phyloP scores from a whole-genome alignment of 2,888 invertebrate species.

The Apantesis nais region DNA sequence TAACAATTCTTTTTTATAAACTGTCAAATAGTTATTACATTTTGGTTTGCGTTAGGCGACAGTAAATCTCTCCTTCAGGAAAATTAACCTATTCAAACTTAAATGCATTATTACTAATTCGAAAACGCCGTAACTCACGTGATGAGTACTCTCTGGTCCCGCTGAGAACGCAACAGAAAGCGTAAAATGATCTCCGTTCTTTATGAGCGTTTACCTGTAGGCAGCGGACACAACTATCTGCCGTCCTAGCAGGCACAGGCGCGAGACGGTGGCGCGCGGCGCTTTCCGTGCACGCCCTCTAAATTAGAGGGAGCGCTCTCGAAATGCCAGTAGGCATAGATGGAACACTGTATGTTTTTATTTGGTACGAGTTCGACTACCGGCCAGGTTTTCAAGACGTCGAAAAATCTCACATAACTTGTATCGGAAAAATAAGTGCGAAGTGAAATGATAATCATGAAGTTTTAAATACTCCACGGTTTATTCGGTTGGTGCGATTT shows the following conservation, averaged over 20 bases:
- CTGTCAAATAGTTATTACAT: neutral
- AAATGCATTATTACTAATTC: too few relatives aligned
- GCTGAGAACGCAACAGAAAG: too few relatives aligned
- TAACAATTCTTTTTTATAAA: neutral
- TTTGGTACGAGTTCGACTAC: neutral
- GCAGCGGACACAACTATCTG: too few relatives aligned
- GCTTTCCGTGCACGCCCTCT: neutral
- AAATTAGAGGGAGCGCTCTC: neutral
- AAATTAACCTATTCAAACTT: neutral
- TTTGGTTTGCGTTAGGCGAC: neutral
- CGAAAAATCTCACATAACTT: neutral
- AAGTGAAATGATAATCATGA: too few relatives aligned
- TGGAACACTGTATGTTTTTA: neutral
- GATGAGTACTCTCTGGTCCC: neutral
- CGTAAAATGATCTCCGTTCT: neutral
- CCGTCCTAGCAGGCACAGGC: too few relatives aligned
- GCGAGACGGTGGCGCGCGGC: neutral
- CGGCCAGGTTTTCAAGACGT: neutral
- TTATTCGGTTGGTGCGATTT: too few relatives aligned
- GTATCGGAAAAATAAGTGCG: too few relatives aligned
- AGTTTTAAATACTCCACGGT: too few relatives aligned
- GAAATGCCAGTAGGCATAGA: neutral
- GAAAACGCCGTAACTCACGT: neutral
- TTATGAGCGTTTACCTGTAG: neutral
- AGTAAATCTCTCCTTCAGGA: neutral